Evolutionary conservation across 2,888 invertebrate genomes (phyloP).

Genomic region (Lasius platythorax): DNA sequence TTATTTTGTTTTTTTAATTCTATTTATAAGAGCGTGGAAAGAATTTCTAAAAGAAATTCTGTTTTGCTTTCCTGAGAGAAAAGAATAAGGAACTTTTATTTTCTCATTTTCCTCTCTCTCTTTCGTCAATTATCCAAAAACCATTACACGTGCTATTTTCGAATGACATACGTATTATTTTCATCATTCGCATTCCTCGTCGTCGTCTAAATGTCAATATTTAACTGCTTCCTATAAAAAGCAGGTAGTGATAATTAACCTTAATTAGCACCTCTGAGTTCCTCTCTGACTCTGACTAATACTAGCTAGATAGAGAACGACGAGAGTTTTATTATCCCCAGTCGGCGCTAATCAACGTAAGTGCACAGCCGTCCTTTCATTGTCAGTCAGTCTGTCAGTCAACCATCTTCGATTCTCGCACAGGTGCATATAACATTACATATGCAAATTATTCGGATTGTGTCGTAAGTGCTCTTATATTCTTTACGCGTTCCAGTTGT

Average conservation of each 20-base stretch:
- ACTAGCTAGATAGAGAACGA: constrained; percentile 21
- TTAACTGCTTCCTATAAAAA: background rate
- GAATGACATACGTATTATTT: background rate
- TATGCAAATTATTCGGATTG: background rate
- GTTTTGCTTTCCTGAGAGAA: background rate
- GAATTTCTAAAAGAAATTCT: background rate
- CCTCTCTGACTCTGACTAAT: background rate
- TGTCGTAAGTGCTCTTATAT: background rate
- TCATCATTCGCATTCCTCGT: background rate
- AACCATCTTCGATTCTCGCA: background rate
- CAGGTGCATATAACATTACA: background rate
- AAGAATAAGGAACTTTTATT: background rate
- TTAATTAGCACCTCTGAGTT: constrained; percentile 27
- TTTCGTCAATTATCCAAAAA: background rate
- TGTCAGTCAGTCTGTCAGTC: background rate
- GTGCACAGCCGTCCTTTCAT: background rate
- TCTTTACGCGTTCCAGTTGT: background rate
- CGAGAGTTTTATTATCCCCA: constrained; percentile 18
- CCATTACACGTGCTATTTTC: background rate
- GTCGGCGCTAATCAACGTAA: constrained; percentile 19
- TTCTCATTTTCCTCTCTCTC: background rate
- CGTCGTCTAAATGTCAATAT: constrained; percentile 1
- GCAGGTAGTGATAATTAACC: constrained; percentile 20
- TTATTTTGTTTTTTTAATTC: background rate
- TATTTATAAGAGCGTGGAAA: background rate